phyloP scores from a whole-genome alignment of 2,888 invertebrate species.

The Pristionchus mayeri region DNA sequence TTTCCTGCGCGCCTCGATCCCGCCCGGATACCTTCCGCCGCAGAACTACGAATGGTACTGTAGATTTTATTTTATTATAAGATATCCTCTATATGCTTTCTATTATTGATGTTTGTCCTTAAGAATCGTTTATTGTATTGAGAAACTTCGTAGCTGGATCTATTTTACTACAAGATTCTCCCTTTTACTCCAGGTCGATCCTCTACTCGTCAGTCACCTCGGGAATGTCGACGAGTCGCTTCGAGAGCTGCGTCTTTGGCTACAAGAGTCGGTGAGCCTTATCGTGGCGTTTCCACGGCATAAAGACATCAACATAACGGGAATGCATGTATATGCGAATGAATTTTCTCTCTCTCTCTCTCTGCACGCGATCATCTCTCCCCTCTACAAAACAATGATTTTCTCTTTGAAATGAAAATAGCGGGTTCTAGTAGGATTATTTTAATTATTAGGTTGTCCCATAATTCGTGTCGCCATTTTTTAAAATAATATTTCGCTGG shows the following conservation, averaged over 20 bases:
- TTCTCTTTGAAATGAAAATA: too few species aligned
- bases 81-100: background rate
- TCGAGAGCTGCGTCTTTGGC: conserved; percentile 71
- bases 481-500: too few species aligned
- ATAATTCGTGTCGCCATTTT: too few species aligned
- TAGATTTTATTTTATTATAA: background rate
- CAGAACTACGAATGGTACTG: conserved; percentile 52
- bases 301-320: too few species aligned
- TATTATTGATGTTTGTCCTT: background rate
- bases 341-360: too few species aligned
- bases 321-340: too few species aligned
- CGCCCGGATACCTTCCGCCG: conserved; percentile 62
- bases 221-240: conserved; percentile 72
- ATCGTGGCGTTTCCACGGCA: too few species aligned
- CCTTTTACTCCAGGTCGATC: conserved; percentile 56
- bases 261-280: conserved; percentile 59
- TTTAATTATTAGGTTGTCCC: too few species aligned
- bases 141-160: background rate
- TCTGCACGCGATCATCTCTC: too few species aligned
- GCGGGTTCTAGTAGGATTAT: too few species aligned
- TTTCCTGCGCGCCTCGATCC: conserved; percentile 64
- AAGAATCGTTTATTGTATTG: background rate
- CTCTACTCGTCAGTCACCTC: conserved; percentile 67
- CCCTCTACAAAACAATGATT: too few species aligned
- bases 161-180: background rate